These are phyloP conservation scores for Oreochromis mossambicus DNA, from an alignment of 2,797 vertebrate genomes.

Conservation along the genomic window DNA sequence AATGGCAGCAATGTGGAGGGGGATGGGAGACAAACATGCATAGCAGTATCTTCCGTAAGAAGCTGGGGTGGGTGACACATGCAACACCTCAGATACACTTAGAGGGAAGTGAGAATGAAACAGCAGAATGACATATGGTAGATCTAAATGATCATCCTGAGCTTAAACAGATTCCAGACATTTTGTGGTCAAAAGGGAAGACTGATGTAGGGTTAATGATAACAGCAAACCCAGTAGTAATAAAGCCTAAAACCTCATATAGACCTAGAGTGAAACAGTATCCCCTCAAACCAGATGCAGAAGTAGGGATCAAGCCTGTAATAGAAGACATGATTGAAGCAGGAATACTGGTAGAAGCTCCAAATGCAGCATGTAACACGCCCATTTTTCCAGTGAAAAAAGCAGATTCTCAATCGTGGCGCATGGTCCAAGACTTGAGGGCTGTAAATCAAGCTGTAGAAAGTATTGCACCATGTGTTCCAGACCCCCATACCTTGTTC, in stretches of 20 bases:
- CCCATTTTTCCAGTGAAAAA: too few relatives aligned
- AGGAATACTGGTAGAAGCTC: too few relatives aligned
- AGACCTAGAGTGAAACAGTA: accelerated
- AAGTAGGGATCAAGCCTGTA: accelerated
- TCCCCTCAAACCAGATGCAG: too few relatives aligned
- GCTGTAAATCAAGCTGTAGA: accelerated
- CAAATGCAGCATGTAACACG: too few relatives aligned
- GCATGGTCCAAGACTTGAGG: too few relatives aligned
- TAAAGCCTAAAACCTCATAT: too few relatives aligned
- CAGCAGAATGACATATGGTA: not conserved
- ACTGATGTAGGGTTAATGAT: too few relatives aligned
- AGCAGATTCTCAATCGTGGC: accelerated
- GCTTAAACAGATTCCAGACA: accelerated
- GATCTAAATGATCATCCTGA: accelerated
- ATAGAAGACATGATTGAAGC: too few relatives aligned
- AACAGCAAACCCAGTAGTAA: accelerated
- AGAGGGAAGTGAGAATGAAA: accelerated
- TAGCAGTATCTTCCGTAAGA: accelerated
- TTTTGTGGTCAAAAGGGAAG: too few relatives aligned
- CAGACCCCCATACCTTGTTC: too few relatives aligned
- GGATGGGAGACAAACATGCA: accelerated
- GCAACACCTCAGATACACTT: accelerated
- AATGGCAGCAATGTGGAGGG: accelerated
- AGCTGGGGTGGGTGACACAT: too few relatives aligned
- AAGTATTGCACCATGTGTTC: accelerated